A percentile compares a stretch with the other conserved stretches of the same genome.
These are phyloP conservation scores for Boloria euphrosyne DNA, from an alignment of 2,888 invertebrate genomes.

Conservation along the genomic window DNA sequence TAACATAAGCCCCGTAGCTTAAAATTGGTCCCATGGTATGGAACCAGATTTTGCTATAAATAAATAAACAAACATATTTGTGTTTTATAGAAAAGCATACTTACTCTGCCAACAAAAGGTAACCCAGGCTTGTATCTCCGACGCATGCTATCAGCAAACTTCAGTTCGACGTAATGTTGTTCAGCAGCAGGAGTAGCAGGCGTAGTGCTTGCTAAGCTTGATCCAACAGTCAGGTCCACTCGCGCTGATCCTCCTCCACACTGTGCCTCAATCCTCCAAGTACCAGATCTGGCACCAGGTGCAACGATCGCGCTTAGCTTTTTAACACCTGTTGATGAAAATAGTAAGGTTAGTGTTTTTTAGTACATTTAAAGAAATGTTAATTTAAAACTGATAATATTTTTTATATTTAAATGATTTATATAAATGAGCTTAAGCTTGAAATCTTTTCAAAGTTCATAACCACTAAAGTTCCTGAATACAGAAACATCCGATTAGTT, in stretches of 20 bases:
- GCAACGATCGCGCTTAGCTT: slow-evolving; percentile 81
- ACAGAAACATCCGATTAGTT: no score
- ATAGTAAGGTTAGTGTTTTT: no score
- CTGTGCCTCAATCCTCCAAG: slow-evolving; percentile 80
- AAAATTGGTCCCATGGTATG: no score
- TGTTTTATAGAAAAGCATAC: slow-evolving; percentile 44
- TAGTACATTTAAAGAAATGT: no score
- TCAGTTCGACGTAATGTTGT: slow-evolving; percentile 85
- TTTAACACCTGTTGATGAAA: slow-evolving; percentile 73
- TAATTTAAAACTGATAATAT: no score
- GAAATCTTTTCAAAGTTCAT: no score
- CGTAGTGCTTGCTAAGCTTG: slow-evolving; percentile 62
- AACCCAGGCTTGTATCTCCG: slow-evolving; percentile 85
- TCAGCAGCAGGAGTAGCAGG: slow-evolving; percentile 85
- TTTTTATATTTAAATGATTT: no score
- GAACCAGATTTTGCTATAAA: not conserved
- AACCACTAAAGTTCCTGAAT: no score
- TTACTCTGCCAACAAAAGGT: slow-evolving; percentile 85
- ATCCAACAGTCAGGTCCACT: slow-evolving; percentile 80
- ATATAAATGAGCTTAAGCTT: no score
- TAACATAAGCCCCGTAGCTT: not conserved
- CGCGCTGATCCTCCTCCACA: slow-evolving; percentile 81
- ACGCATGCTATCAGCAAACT: slow-evolving; percentile 85
- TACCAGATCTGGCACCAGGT: slow-evolving; percentile 79
- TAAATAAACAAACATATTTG: not conserved